Evolutionary conservation across 1,140 invertebrate genomes (phyloP), one percentile per base, ranked within the genome.

Genomic region (Schmidtea mediterranea): DNA sequence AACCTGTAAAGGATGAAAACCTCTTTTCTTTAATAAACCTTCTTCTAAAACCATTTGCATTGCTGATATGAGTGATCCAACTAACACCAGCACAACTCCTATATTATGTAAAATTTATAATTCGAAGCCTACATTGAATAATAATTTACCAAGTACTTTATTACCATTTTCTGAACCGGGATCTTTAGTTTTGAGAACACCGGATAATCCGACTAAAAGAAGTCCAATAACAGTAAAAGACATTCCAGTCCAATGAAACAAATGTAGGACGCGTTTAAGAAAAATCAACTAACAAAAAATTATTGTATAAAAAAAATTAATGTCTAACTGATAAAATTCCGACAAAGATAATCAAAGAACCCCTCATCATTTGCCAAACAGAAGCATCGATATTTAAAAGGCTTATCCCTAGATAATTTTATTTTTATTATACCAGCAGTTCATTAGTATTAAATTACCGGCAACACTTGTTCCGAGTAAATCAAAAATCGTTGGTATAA

Each of bases 291-390:
- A 49, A 3, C 55, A 58, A 43, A 36, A 22, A 50, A 12, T 41
- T 8, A 24, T 22, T 13, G 12, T 49, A 16, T 15, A 41, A 12
- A 49, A 45, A 19, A n/a, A 18, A 45, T 6, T n/a, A 2, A 45
- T 37, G 5, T 56, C 59, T 56, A 51, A 62, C 60, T 13, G 60
- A 62, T 36, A 62, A 51, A 49, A 62, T 58, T 5, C 60, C 60
- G 41, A 59, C 57, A 56, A 62, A 62, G 41, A 62, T 59, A 19
- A 62, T 62, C 43, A 62, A 61, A 10, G 59, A 60, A 9, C 60
- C 60, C 46, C 60, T 21, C 13, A 62, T 53, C 60, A 62, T 62
- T 52, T 62, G 60, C 60, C 60, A 62, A 1, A 62, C 59, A n/a
- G 59, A 61, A 8, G 58, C 59, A 57, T 62, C 58, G 9, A 62